Base-by-base conservation (phyloP, 2,113 vertebrate species). In the Pelecanoides urinatrix region DNA sequence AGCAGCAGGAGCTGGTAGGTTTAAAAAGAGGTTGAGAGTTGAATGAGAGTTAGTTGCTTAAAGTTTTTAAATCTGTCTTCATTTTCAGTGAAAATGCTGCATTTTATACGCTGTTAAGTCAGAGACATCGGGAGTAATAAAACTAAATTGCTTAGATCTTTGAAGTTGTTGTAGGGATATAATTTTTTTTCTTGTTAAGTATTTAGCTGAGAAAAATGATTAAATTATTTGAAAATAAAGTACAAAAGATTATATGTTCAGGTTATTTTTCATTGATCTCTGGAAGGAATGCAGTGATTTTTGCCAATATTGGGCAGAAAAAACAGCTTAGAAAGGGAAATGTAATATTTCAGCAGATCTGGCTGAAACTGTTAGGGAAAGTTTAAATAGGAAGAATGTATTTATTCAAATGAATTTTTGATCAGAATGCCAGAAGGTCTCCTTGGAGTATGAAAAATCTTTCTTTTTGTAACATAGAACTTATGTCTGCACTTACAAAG, bases 181-280 rank as follows among this genome's bases (percentile, higher is more conserved):
- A 23, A 15, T 52, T 62, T 59, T 71, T 71, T 85, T 86, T 30
- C 53, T 82, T 79, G 10, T 70, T 55, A 71, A 84, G 49, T 87
- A 82, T 30, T 92, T 88, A 80, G 52, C 59, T 77, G 76, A 95
- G 80, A 29, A 87, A 91, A 91, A 90, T 8, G 4, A 72, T 68
- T 52, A 22, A 44, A 47, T 94, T 91, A 81, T 56, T 90, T 92
- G 81, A 93, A 95, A 94, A 71, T 61, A 63, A 92, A 96, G 81
- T 63, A 93, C 52, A 82, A 75, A 89, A 93, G 91, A 93, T 91
- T 88, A 58, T 68, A 36, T 65, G 52, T 79, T 95, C 67, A 66
- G 45, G 79, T 94, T 94, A 79, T 79, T 96, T 95, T 96, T 94
- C 88, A 70, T 75, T 90, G 90, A 79, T 94, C 90, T 95, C 62